A percentile compares a stretch with the other conserved stretches of the same genome.
Conservation (phyloP, 2,888 invertebrate species). For the Agrilus mali region DNA sequence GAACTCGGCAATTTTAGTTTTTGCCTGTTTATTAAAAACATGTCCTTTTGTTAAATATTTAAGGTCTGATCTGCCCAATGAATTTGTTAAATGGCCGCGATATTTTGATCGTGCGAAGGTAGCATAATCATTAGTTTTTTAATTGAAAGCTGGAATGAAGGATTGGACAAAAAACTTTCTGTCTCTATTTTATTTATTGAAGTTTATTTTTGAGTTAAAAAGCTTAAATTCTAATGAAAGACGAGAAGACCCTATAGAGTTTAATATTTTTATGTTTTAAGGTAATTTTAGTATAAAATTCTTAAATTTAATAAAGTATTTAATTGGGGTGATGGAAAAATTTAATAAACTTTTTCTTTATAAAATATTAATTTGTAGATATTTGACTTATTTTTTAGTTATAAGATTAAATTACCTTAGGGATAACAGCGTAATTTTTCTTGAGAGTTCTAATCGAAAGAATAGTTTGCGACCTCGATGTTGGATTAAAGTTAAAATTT, state of each 20-base stretch:
- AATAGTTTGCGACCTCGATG: slow-evolving; percentile 78
- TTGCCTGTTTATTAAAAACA: slow-evolving; percentile 71
- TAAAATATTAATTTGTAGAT: slow-evolving; percentile 33
- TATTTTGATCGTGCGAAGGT: slow-evolving; percentile 69
- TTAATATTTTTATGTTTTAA: no score
- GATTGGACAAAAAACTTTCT: slow-evolving; percentile 53
- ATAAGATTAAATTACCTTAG: slow-evolving; percentile 65
- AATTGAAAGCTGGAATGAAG: slow-evolving; percentile 69
- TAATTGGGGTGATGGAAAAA: slow-evolving; percentile 54
- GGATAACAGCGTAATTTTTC: slow-evolving; percentile 77
- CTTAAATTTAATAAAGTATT: slow-evolving; percentile 34
- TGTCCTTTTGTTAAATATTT: slow-evolving; percentile 50
- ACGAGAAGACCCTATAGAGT: slow-evolving; percentile 73
- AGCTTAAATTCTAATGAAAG: slow-evolving; percentile 51
- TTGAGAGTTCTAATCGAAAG: slow-evolving; percentile 60
- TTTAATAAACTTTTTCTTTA: slow-evolving; percentile 44
- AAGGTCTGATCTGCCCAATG: slow-evolving; percentile 65
- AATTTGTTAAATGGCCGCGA: slow-evolving; percentile 62
- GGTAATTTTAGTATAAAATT: slow-evolving; percentile 28
- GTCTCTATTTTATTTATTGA: slow-evolving; percentile 43
- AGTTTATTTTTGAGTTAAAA: slow-evolving; percentile 51
- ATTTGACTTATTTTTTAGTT: slow-evolving; percentile 45
- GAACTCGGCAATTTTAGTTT: slow-evolving; percentile 52
- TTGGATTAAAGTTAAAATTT: slow-evolving; percentile 66
- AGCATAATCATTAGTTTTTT: slow-evolving; percentile 72